phyloP scores from a whole-genome alignment of 2,888 invertebrate species.

The Boloria euphrosyne region DNA sequence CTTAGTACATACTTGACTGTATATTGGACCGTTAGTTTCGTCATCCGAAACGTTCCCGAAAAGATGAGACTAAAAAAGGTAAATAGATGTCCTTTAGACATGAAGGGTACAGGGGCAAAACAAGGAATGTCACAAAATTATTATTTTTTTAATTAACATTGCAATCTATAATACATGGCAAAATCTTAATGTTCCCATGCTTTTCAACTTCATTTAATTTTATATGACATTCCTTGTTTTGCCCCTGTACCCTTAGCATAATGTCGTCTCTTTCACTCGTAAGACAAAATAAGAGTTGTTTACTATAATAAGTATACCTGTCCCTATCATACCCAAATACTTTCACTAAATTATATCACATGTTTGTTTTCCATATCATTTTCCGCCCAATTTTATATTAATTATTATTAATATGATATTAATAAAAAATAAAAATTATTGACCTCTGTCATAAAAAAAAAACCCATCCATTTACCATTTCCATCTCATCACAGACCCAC shows the following conservation, averaged over 20 bases:
- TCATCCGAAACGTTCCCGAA: background rate
- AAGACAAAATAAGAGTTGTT: background rate
- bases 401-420: too few species aligned
- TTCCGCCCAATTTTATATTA: background rate
- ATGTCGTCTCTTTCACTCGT: background rate
- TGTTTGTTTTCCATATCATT: background rate
- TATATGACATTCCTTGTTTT: too few species aligned
- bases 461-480: constrained; percentile 3
- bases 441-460: constrained; percentile 1
- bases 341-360: background rate
- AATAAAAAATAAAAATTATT: constrained; percentile 1
- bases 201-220: too few species aligned
- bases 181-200: too few species aligned
- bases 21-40: constrained; percentile 23
- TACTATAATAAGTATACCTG: background rate
- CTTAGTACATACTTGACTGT: constrained; percentile 28
- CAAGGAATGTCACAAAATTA: too few species aligned
- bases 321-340: background rate
- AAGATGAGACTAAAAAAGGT: constrained; percentile 6
- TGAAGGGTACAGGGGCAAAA: too few species aligned
- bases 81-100: background rate
- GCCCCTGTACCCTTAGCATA: too few species aligned
- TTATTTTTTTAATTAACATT: too few species aligned
- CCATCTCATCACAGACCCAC: background rate
- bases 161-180: too few species aligned